A percentile compares a stretch with the other conserved stretches of the same genome.
phyloP scores from a whole-genome alignment of 1,140 invertebrate species.

The Drusus annulatus region DNA sequence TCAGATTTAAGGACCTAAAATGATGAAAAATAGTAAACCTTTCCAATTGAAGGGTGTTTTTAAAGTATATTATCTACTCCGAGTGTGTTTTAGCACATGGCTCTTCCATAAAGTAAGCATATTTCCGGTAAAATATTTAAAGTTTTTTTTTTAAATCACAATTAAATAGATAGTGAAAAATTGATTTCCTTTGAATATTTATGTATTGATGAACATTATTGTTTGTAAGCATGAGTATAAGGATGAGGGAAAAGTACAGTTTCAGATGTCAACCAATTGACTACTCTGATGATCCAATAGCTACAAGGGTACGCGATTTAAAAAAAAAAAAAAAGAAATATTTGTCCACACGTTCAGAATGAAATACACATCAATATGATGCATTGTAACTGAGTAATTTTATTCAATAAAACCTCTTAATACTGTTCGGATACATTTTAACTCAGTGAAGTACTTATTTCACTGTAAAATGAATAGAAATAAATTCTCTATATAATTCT shows the following conservation, averaged over 20 bases:
- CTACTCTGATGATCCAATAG: conserved; percentile 83
- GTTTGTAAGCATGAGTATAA: conserved; percentile 74
- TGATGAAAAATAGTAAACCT: conserved; percentile 93
- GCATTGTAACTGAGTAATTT: no score
- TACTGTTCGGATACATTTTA: no score
- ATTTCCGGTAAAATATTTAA: background rate
- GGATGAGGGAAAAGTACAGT: conserved; percentile 85
- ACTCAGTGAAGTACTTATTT: no score
- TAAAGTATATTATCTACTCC: conserved; percentile 89
- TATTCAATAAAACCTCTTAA: no score
- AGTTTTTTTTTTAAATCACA: background rate
- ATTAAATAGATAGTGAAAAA: no score
- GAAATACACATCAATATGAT: no score
- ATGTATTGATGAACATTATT: background rate
- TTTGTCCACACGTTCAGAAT: no score
- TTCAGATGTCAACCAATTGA: conserved; percentile 93
- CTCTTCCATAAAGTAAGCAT: conserved; percentile 84
- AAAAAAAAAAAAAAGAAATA: no score
- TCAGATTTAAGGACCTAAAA: conserved; percentile 82
- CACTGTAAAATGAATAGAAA: no score
- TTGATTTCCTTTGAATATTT: background rate
- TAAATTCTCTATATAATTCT: no score
- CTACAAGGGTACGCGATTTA: conserved; percentile 84
- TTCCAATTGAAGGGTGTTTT: conserved; percentile 85
- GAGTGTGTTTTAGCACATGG: conserved; percentile 89